A percentile compares a stretch with the other conserved stretches of the same genome.
Conservation (phyloP, 2,888 invertebrate genomes). For the Caenorhabditis doughertyi region DNA sequence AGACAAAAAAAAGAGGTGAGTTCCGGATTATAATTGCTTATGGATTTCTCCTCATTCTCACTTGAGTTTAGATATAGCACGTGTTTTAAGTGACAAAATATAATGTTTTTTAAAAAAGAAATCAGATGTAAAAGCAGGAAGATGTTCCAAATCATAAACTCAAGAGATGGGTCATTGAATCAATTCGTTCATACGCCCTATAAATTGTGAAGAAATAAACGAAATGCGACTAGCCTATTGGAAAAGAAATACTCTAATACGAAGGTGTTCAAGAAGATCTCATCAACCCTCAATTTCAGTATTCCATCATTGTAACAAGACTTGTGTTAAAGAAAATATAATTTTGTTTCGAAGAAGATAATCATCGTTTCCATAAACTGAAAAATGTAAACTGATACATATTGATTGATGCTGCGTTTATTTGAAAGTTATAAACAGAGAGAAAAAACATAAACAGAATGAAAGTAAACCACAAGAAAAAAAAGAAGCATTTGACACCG, state of each 20-base stretch:
- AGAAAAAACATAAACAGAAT: conserved; percentile 11
- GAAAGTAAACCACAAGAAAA: conserved; percentile 20
- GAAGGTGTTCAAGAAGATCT: too few relatives aligned
- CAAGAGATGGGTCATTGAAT: conserved; percentile 13
- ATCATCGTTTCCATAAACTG: too few relatives aligned
- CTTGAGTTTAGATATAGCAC: not conserved
- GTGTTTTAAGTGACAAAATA: not conserved
- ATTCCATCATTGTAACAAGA: too few relatives aligned
- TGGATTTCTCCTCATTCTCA: conserved; percentile 11
- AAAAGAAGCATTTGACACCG: conserved; percentile 39
- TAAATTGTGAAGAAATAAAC: not conserved
- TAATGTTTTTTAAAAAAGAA: too few relatives aligned
- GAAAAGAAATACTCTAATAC: not conserved
- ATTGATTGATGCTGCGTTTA: too few relatives aligned
- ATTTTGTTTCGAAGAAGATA: too few relatives aligned
- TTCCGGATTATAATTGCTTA: conserved; percentile 54
- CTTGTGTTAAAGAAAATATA: too few relatives aligned
- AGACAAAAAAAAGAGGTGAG: conserved; percentile 12
- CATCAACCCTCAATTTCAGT: too few relatives aligned
- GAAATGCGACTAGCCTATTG: not conserved
- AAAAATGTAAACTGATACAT: too few relatives aligned
- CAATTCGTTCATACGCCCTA: not conserved
- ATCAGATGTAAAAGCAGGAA: not conserved
- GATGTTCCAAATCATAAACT: conserved; percentile 45
- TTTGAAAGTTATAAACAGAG: not conserved